phyloP scores from a whole-genome alignment of 2,113 vertebrate species.

The Columbina picui region DNA sequence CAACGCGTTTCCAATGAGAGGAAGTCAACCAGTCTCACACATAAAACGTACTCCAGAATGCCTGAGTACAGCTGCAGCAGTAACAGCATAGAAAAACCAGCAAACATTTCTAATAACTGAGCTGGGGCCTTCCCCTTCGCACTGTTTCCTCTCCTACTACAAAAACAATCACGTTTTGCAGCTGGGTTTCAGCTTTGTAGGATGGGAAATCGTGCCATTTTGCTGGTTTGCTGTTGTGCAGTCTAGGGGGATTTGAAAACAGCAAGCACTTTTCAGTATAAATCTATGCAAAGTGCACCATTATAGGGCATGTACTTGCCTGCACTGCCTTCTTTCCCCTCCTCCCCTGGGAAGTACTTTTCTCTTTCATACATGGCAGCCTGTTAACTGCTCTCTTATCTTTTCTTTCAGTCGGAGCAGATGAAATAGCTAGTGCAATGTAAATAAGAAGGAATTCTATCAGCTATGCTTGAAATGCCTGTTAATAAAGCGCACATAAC shows the following conservation, averaged over 20 bases:
- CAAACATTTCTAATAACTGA: background rate
- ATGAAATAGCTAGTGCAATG: background rate
- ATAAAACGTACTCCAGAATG: background rate
- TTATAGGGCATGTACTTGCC: background rate
- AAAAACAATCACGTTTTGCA: background rate
- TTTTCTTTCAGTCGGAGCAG: background rate
- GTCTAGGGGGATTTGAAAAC: background rate
- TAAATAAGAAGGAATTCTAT: constrained; percentile 19
- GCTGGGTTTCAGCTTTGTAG: background rate
- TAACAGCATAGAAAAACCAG: background rate
- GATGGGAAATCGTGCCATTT: background rate
- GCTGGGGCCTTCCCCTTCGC: background rate
- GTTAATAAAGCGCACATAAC: background rate
- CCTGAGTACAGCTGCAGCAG: background rate
- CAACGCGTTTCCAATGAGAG: background rate
- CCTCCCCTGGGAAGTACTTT: background rate
- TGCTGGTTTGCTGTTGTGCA: background rate
- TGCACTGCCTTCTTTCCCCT: background rate
- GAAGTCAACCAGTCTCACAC: constrained; percentile 14
- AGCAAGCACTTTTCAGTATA: background rate
- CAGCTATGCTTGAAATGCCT: background rate
- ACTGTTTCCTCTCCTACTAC: background rate
- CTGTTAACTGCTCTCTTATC: background rate
- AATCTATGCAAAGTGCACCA: background rate
- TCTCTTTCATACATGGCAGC: background rate